Evolutionary conservation across 2,888 invertebrate species (phyloP), one percentile per base, ranked within the genome.

Genomic region (Arenicola marina): DNA sequence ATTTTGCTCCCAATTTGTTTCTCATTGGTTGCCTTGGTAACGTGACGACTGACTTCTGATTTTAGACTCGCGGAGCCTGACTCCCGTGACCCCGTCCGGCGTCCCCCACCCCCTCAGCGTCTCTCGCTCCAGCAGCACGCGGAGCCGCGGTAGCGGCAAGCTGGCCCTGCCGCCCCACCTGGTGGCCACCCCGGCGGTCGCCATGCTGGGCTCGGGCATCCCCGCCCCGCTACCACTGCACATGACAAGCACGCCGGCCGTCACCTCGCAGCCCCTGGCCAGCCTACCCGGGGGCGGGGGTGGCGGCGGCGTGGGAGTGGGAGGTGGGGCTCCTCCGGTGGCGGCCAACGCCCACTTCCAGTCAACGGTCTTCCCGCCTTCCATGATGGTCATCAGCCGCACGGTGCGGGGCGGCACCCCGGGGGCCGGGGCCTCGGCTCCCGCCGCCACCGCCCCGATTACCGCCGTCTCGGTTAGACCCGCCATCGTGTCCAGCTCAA

Each of bases 131-230:
- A 32, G 56, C 32, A 61, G 61, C 28, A 32, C 34, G 11, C 56
- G 51, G 28, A 61, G 61, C 34, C 61, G 56, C 38, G 32, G 44
- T 21, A 61, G 61, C 26, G 38, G 38, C 31, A 56, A 61, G 45
- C 53, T 58, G 24, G 34, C 33, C 34, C 4, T 38, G 18, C 24
- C n/a, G 21, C 4, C 24, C 4, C 53, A 44, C 24, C 28, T 4
- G 28, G 24, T 32, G 2, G 33, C 38, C 34, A 43, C 38, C 28
- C n/a, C 53, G n/a, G 24, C 7, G 29, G 51, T 29, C 34, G n/a
- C n/a, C n/a, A n/a, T n/a, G n/a, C n/a, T n/a, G n/a, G n/a, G n/a
- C n/a, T n/a, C n/a, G n/a, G n/a, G n/a, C n/a, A n/a, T n/a, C n/a
- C n/a, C n/a, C n/a, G n/a, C n/a, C n/a, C n/a, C n/a, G n/a, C n/a